These are phyloP conservation scores for Heptranchias perlo DNA, from an alignment of 2,113 vertebrate species.

Conservation along the genomic window DNA sequence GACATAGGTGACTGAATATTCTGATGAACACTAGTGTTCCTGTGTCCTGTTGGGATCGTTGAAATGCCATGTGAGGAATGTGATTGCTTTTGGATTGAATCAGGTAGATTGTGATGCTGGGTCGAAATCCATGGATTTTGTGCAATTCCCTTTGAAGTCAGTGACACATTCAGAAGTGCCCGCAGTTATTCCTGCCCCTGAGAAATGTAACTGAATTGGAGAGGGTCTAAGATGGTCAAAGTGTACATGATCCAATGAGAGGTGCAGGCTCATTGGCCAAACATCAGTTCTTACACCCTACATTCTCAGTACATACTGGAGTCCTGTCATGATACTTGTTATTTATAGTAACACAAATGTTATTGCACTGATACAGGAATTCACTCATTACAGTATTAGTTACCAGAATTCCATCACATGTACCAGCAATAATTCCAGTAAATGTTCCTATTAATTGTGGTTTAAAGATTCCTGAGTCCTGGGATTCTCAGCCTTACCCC, in stretches of 20 bases:
- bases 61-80: neutral
- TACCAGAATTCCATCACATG: constrained; percentile 18
- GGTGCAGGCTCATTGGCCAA: neutral
- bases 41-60: neutral
- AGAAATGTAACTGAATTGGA: neutral
- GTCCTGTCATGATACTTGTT: neutral
- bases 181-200: too few species aligned
- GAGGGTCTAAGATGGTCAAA: neutral
- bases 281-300: too few species aligned
- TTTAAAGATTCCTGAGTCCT: constrained; percentile 12
- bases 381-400: neutral
- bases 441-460: neutral
- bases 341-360: neutral
- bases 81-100: neutral
- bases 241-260: neutral
- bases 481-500: neutral
- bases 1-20: neutral
- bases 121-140: neutral
- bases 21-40: neutral
- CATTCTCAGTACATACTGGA: neutral
- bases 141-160: neutral
- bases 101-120: neutral
- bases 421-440: constrained; percentile 1
- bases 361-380: neutral
- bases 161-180: neutral